Conservation (phyloP, 1,140 invertebrate species). For the Acarapis woodi region DNA sequence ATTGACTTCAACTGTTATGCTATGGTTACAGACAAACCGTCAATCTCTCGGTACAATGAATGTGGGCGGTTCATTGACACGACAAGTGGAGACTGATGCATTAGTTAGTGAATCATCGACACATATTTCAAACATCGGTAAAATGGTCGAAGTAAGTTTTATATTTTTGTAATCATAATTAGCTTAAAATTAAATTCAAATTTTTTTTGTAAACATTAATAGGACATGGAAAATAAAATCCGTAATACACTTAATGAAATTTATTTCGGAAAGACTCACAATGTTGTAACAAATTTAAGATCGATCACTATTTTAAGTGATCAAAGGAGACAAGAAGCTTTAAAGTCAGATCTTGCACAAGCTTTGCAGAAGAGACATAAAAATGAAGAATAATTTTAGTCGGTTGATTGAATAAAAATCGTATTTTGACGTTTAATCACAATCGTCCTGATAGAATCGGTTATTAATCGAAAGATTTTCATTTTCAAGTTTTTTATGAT, state of each 20-base stretch:
- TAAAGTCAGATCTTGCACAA: constrained; percentile 50
- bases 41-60: constrained; percentile 92
- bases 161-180: background rate
- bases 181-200: background rate
- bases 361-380: constrained; percentile 41
- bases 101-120: constrained; percentile 64
- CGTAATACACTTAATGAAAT: constrained; percentile 91
- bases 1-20: constrained; percentile 91
- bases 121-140: constrained; percentile 92
- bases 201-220: constrained; percentile 29
- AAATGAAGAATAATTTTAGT: background rate
- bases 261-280: constrained; percentile 96
- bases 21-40: constrained; percentile 96
- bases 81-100: constrained; percentile 77
- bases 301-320: constrained; percentile 47
- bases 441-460: too few relatives aligned
- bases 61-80: constrained; percentile 79
- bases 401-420: background rate
- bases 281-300: constrained; percentile 89
- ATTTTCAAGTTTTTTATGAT: too few relatives aligned
- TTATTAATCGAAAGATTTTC: too few relatives aligned
- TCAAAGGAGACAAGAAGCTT: constrained; percentile 42
- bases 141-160: constrained; percentile 24
- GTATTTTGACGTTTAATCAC: too few relatives aligned
- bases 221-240: constrained; percentile 99